Conservation (phyloP, 2,888 invertebrate genomes). For the Platerodrilus igneus region DNA sequence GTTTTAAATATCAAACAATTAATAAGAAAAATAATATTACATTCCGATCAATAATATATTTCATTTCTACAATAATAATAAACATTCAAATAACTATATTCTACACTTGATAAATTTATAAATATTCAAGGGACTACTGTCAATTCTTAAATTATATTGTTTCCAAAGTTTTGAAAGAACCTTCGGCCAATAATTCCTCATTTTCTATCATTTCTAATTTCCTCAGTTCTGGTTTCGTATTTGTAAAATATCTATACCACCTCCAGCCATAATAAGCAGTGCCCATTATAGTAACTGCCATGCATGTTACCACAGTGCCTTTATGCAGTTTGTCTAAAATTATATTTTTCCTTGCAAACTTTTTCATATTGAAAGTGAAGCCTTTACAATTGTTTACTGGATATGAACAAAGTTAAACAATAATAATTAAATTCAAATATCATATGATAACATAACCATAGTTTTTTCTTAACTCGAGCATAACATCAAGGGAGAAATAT, state of each 20-base stretch:
- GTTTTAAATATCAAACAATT: neutral
- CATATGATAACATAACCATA: too few relatives aligned
- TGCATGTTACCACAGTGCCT: conserved; percentile 53
- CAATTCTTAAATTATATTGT: conserved; percentile 36
- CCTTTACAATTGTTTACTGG: too few relatives aligned
- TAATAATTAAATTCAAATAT: too few relatives aligned
- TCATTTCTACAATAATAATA: too few relatives aligned
- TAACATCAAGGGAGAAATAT: too few relatives aligned
- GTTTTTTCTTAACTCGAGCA: too few relatives aligned
- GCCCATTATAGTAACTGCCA: conserved; percentile 54
- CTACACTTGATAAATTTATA: too few relatives aligned
- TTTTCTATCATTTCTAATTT: conserved; percentile 45
- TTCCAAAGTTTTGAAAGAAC: conserved; percentile 44
- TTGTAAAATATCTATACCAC: conserved; percentile 50
- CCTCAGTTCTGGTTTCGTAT: conserved; percentile 47
- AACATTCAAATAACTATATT: too few relatives aligned
- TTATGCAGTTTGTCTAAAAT: conserved; percentile 53
- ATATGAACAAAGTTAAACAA: too few relatives aligned
- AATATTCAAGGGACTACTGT: too few relatives aligned
- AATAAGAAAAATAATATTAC: conserved; percentile 24
- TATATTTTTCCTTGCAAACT: conserved; percentile 40
- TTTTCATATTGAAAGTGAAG: conserved; percentile 39
- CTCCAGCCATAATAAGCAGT: conserved; percentile 48
- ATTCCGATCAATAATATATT: too few relatives aligned
- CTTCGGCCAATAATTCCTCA: conserved; percentile 49